These are phyloP conservation scores for Rotaria socialis DNA, from an alignment of 2,888 invertebrate species.

Conservation along the genomic window DNA sequence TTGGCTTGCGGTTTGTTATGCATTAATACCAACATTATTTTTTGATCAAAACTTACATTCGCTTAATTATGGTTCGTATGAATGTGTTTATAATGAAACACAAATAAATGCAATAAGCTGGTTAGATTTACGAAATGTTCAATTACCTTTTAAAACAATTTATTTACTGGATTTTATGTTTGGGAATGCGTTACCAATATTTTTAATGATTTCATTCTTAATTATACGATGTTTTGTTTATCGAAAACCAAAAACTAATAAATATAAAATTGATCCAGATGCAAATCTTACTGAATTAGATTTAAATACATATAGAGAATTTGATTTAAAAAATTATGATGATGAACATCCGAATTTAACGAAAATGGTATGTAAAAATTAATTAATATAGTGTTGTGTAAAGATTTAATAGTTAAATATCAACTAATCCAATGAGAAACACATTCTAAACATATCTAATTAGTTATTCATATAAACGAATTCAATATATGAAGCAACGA, in stretches of 20 bases:
- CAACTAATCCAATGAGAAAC: too few relatives aligned
- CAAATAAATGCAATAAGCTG: not conserved
- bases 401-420: too few relatives aligned
- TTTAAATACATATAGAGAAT: not conserved
- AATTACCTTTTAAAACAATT: slow-evolving; percentile 27
- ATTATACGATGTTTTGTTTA: not conserved
- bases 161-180: slow-evolving; percentile 44
- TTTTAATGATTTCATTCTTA: slow-evolving; percentile 42
- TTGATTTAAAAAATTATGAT: not conserved
- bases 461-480: too few relatives aligned
- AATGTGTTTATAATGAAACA: slow-evolving; percentile 33
- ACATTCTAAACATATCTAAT: too few relatives aligned
- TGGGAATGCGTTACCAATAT: slow-evolving; percentile 41
- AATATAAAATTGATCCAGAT: not conserved
- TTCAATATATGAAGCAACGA: too few relatives aligned
- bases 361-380: not conserved
- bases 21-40: slow-evolving; percentile 42
- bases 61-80: slow-evolving; percentile 42
- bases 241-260: not conserved
- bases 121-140: slow-evolving; percentile 13
- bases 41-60: slow-evolving; percentile 41
- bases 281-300: not conserved
- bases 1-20: slow-evolving; percentile 42
- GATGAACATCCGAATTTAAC: slow-evolving; percentile 30
- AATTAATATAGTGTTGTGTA: too few relatives aligned